phyloP scores from a whole-genome alignment of 2,113 vertebrate genomes.

The Epinephelus fuscoguttatus region DNA sequence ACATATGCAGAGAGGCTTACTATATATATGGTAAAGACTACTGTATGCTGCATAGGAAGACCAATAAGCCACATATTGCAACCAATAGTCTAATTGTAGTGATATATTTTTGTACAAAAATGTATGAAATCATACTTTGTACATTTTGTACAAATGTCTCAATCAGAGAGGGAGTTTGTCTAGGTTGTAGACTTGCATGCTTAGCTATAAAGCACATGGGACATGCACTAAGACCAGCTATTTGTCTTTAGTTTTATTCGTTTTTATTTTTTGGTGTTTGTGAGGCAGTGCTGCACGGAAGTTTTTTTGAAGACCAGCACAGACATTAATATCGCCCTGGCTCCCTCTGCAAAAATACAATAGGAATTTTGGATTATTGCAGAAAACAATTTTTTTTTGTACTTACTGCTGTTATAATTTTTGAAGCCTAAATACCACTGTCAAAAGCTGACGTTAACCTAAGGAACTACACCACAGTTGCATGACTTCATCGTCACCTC shows the following conservation, averaged over 20 bases:
- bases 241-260: conserved; percentile 21
- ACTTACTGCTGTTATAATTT: no score
- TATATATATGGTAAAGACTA: background rate
- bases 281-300: conserved; percentile 6
- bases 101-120: background rate
- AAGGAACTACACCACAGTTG: no score
- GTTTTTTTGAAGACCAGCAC: no score
- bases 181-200: background rate
- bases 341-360: no score
- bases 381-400: no score
- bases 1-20: conserved; percentile 36
- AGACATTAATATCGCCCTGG: no score
- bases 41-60: background rate
- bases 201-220: background rate
- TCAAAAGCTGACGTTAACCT: no score
- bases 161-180: background rate
- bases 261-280: background rate
- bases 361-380: no score
- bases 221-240: background rate
- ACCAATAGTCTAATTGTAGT: conserved; percentile 2
- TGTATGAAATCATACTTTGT: background rate
- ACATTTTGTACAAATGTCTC: conserved; percentile 2
- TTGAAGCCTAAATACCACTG: no score
- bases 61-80: background rate
- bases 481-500: no score